phyloP scores from a whole-genome alignment of 2,888 invertebrate species.

The Lomographa bimaculata region DNA sequence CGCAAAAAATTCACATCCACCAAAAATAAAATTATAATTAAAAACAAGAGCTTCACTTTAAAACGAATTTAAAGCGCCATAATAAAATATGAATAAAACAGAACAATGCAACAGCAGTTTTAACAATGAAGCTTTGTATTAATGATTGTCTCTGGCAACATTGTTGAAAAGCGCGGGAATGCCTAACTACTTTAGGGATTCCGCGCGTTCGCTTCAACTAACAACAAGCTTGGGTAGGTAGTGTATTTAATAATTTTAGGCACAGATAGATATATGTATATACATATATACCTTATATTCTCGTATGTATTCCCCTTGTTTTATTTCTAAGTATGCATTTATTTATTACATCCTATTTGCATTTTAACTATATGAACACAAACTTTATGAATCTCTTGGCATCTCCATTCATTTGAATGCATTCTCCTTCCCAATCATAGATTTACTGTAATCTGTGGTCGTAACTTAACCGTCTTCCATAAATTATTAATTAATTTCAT shows the following conservation, averaged over 20 bases:
- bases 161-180: conserved; percentile 17
- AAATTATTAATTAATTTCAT: conserved; percentile 34
- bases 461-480: conserved; percentile 20
- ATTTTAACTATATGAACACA: no score
- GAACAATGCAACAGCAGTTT: conserved; percentile 25
- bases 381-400: no score
- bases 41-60: conserved; percentile 21
- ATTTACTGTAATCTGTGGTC: conserved; percentile 11
- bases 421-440: conserved; percentile 2
- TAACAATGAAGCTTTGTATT: conserved; percentile 30
- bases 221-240: no score
- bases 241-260: no score
- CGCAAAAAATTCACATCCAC: no score
- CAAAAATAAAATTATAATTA: conserved; percentile 28
- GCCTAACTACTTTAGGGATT: no score
- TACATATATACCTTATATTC: no score
- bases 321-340: no score
- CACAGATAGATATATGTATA: no score
- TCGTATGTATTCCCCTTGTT: no score
- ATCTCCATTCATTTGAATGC: not conserved
- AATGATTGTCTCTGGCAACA: conserved; percentile 28
- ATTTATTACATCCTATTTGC: no score
- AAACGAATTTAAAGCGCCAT: conserved; percentile 17
- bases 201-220: no score
- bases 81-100: conserved; percentile 21